Percentiles rank a stretch among this genome's conserved stretches.
Conservation (phyloP, 2,888 invertebrate species). For the Ferdinandea cuprea region DNA sequence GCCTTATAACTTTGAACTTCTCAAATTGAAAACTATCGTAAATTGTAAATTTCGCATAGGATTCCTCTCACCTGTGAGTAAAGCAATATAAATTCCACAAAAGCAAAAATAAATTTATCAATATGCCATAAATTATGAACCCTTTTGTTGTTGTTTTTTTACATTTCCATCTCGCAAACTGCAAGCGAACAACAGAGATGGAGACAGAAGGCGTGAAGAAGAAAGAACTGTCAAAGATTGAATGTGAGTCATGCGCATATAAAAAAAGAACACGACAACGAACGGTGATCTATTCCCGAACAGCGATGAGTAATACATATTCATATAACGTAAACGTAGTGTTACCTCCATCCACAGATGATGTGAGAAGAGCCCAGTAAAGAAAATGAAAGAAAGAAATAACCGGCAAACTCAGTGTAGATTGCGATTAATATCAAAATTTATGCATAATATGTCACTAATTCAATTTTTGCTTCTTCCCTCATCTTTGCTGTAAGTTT, state of each 20-base stretch:
- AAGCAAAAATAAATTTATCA: constrained; percentile 53
- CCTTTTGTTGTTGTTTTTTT: constrained; percentile 25
- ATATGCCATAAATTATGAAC: constrained; percentile 62
- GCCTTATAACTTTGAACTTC: constrained; percentile 49
- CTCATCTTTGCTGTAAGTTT: not conserved
- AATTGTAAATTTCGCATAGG: constrained; percentile 43
- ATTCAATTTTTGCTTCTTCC: constrained; percentile 33
- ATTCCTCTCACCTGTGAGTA: constrained; percentile 43
- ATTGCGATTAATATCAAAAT: constrained; percentile 62
- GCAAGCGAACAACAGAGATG: no score
- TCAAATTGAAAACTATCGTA: constrained; percentile 24
- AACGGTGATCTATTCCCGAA: constrained; percentile 68
- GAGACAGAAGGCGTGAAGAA: not conserved
- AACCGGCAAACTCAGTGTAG: constrained; percentile 33
- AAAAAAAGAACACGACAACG: constrained; percentile 46
- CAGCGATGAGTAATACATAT: constrained; percentile 63
- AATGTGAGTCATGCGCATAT: constrained; percentile 49
- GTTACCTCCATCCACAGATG: constrained; percentile 24
- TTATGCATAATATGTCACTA: constrained; percentile 69
- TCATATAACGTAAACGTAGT: constrained; percentile 46
- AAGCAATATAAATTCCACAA: constrained; percentile 55
- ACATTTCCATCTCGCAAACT: constrained; percentile 4
- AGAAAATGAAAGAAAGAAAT: constrained; percentile 4
- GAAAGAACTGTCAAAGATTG: constrained; percentile 40
- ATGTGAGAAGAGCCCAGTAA: not conserved